These are phyloP conservation scores for Oncorhynchus mykiss DNA, from an alignment of 2,113 vertebrate genomes.

Conservation along the genomic window DNA sequence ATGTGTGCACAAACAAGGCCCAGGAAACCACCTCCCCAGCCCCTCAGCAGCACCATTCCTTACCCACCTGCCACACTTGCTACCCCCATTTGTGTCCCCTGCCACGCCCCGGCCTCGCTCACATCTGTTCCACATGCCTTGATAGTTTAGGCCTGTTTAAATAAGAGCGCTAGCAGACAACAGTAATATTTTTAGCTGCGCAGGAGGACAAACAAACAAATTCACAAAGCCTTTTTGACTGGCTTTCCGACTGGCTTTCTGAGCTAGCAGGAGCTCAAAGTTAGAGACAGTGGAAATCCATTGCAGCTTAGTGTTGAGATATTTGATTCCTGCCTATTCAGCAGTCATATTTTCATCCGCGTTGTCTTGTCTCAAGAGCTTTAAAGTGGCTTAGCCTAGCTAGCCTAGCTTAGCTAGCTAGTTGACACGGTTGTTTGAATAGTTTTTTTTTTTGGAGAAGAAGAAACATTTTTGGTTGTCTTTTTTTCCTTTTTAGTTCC, in stretches of 20 bases:
- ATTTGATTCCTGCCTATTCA: neutral
- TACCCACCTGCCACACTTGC: neutral
- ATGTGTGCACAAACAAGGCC: no score
- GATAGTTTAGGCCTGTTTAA: neutral
- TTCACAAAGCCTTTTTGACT: neutral
- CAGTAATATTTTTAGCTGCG: neutral
- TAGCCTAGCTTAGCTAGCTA: neutral
- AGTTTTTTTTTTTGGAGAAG: neutral
- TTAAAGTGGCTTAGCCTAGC: neutral
- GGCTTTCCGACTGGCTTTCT: neutral
- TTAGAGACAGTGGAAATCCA: neutral
- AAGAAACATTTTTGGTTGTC: neutral
- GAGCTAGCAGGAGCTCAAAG: neutral
- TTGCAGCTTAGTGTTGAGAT: neutral
- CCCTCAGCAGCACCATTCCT: neutral
- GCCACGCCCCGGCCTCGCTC: no score
- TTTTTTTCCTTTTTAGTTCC: neutral
- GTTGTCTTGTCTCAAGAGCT: neutral
- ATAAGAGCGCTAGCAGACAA: neutral
- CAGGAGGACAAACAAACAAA: neutral
- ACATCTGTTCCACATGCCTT: no score
- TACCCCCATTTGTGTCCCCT: neutral
- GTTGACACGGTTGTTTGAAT: neutral
- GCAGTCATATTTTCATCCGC: neutral
- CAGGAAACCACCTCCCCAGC: no score